Evolutionary conservation across 2,797 vertebrate species (phyloP).

Genomic region (Phoxinus dragarum): DNA sequence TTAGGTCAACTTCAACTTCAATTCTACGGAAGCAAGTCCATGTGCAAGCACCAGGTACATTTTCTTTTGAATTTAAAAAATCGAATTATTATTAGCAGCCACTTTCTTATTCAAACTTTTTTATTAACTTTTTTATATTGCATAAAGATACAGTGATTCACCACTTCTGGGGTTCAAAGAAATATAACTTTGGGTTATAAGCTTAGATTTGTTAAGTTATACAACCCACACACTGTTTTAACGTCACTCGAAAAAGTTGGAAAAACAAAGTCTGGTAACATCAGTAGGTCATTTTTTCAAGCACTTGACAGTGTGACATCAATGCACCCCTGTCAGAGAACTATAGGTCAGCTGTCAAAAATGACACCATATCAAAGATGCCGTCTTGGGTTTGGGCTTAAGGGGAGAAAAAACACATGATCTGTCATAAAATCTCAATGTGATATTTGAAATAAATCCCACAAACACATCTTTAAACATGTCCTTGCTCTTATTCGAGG

Average conservation of each 20-base stretch:
- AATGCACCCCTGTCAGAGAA: background rate
- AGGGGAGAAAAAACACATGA: background rate
- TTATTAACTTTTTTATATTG: background rate
- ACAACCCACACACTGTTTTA: background rate
- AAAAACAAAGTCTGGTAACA: background rate
- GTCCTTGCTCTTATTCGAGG: slow-evolving; percentile 17
- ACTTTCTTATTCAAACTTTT: background rate
- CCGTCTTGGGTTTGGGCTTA: background rate
- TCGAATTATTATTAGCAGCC: background rate
- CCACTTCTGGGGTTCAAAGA: background rate
- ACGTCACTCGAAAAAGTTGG: background rate
- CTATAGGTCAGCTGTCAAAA: slow-evolving; percentile 30
- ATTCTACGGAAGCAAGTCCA: background rate
- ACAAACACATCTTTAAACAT: slow-evolving; percentile 17
- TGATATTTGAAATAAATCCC: slow-evolving; percentile 40
- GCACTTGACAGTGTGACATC: slow-evolving; percentile 1
- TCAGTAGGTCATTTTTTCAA: background rate
- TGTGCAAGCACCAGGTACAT: background rate
- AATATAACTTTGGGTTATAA: background rate
- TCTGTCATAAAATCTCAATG: slow-evolving; percentile 15
- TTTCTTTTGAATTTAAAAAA: background rate
- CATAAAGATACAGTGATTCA: background rate
- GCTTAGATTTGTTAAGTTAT: background rate
- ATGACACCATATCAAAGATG: background rate
- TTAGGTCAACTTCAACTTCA: background rate